Evolutionary conservation across 2,888 invertebrate genomes (phyloP), one percentile per base, ranked within the genome.

Genomic region (Scaptomyza tumidula): DNA sequence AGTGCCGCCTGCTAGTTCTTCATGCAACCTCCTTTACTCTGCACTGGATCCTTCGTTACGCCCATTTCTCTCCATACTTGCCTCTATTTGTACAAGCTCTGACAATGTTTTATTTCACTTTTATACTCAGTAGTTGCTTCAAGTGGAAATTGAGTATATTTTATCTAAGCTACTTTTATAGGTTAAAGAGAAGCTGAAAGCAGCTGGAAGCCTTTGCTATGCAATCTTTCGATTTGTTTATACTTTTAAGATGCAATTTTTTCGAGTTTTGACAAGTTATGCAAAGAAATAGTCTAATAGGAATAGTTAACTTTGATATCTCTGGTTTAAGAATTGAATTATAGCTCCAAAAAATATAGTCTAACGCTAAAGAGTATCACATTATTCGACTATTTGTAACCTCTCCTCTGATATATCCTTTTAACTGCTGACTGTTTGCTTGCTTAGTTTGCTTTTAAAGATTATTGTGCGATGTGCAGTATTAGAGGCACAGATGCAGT

Each of bases 401-500:
- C 13, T 31, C 16, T 33, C 9, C 31, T 31, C n/a, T 52, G 39
- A 24, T 44, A 19, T 58, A 65, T 74, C 57, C 43, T 72, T 62
- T 65, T 56, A 59, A 45, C 55, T 62, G 53, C 59, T 52, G 44
- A 31, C 16, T 49, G 44, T 60, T 74, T 56, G 55, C 58, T 55
- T 44, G 70, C 72, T 67, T 72, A 69, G 70, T 57, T 75, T 72
- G 68, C 68, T 64, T 68, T 76, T 76, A 70, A 75, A 78, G 73
- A 73, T 75, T 78, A 80, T 71, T 67, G 56, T 55, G 55, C 29
- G 10, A 31, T 52, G 63, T 58, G 13, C 16, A 41, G 41, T 5
- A 10, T 16, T 41, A 41, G 10, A 60, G 54, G 68, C 49, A 35
- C 70, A 61, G 65, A 56, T 69, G 75, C 75, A 70, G 56, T 75